Conservation (phyloP, 2,797 vertebrate species). For the Poeciliopsis infans region DNA sequence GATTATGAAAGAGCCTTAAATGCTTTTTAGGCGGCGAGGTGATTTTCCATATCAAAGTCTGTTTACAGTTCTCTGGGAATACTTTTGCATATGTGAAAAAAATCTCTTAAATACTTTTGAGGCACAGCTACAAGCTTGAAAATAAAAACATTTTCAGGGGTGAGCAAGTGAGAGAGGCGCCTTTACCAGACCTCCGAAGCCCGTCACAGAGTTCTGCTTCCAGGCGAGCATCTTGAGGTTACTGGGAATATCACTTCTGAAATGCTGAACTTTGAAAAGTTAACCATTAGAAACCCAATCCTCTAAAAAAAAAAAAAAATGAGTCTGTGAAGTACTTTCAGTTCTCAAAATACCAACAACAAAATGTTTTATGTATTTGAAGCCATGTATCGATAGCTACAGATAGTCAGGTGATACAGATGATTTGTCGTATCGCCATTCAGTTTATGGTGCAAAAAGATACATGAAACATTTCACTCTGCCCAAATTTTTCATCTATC, state of each 20-base stretch:
- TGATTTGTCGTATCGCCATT: not conserved
- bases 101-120: constrained; percentile 3
- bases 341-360: constrained; percentile 9
- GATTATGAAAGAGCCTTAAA: constrained; percentile 5
- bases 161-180: not conserved
- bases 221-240: not conserved
- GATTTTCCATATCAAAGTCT: constrained; percentile 9
- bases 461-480: not conserved
- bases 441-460: not conserved
- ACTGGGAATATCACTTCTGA: constrained; percentile 1
- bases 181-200: constrained; percentile 8
- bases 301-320: not conserved
- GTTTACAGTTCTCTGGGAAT: constrained; percentile 24
- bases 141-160: not conserved
- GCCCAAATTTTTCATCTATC: not conserved
- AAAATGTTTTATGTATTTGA: not conserved
- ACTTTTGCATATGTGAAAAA: constrained; percentile 10
- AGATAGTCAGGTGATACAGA: not conserved
- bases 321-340: constrained; percentile 1
- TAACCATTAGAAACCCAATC: constrained; percentile 10
- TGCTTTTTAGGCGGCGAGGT: not conserved
- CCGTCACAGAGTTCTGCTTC: constrained; percentile 7
- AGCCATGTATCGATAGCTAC: not conserved
- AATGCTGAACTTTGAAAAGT: constrained; percentile 15
- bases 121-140: constrained; percentile 4